Evolutionary conservation across 1,140 invertebrate species (phyloP), one percentile per base, ranked within the genome.

Genomic region (Diabrotica undecimpunctata): DNA sequence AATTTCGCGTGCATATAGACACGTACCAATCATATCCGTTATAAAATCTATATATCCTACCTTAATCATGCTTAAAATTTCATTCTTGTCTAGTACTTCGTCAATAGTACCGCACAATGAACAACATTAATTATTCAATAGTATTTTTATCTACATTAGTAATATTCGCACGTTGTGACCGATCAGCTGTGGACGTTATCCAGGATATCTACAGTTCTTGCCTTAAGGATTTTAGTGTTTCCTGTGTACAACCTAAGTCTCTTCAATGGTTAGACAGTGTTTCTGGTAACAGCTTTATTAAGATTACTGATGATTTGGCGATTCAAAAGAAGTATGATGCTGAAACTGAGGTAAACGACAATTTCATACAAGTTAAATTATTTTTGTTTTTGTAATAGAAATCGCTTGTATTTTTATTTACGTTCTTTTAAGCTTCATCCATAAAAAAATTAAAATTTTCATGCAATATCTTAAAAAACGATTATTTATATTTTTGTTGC

Each of bases 241-340:
- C 81, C 60, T 93, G 91, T 79, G 87, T 88, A 46, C 89, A 90
- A 71, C 90, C 90, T 9, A 90, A 89, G 77, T 83, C 91, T n/a
- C 75, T 92, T 65, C 80, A 85, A 58, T 92, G 90, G 83, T 82
- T 92, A 51, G 87, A 84, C 66, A 79, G 83, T 37, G 88, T 87
- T 5, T 78, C 83, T 37, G 83, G 86, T 65, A 82, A 88, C 68
- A 85, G 89, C 39, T 85, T 85, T 71, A 86, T 93, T 62, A 83
- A 83, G 12, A 84, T 93, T 55, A 92, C 90, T 2, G 84, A 90
- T 6, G 87, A 91, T 69, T 79, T 93, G 52, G 81, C 85, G 5
- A 82, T 93, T 41, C 81, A 91, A 4, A 88, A 86, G n/a, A 88
- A 86, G 10, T 79, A 78, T 12, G 75, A 74, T 62, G 52, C 78